Percentiles rank a stretch among this genome's conserved stretches.
Evolutionary conservation across 2,888 invertebrate genomes (phyloP).

Genomic region (Nephrotoma flavescens): DNA sequence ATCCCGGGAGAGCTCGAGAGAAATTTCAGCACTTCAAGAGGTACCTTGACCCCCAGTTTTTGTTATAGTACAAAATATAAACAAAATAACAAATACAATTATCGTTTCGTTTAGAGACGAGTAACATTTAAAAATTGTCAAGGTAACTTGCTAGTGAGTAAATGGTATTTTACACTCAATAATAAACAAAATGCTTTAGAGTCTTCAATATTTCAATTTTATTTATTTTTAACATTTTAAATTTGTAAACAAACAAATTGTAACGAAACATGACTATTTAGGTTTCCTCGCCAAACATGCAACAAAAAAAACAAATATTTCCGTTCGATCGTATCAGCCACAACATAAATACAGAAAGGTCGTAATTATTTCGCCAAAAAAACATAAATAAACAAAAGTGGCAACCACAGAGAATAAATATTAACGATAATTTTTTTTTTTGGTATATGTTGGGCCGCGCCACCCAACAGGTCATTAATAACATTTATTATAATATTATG

Average conservation of each 20-base stretch:
- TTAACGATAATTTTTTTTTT: not conserved
- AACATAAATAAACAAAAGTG: not conserved
- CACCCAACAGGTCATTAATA: not conserved
- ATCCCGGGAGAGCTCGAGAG: too few relatives aligned
- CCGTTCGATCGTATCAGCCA: not conserved
- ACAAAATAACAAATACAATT: too few relatives aligned
- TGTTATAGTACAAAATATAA: too few relatives aligned
- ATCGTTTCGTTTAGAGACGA: too few relatives aligned
- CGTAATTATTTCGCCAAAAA: not conserved
- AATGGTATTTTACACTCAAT: too few relatives aligned
- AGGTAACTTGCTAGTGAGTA: too few relatives aligned
- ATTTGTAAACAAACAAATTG: not conserved
- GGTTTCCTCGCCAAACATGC: not conserved
- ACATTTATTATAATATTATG: not conserved
- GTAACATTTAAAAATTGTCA: too few relatives aligned
- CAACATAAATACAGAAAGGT: not conserved
- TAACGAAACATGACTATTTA: not conserved
- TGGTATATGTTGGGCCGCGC: not conserved
- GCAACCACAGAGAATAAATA: not conserved
- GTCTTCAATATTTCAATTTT: not conserved
- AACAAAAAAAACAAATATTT: not conserved
- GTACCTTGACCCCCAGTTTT: too few relatives aligned
- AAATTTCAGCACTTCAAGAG: too few relatives aligned
- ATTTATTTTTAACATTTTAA: not conserved
- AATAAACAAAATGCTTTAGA: too few relatives aligned